Conservation (phyloP, 2,113 vertebrate species). For the Hippocampus abdominalis region DNA sequence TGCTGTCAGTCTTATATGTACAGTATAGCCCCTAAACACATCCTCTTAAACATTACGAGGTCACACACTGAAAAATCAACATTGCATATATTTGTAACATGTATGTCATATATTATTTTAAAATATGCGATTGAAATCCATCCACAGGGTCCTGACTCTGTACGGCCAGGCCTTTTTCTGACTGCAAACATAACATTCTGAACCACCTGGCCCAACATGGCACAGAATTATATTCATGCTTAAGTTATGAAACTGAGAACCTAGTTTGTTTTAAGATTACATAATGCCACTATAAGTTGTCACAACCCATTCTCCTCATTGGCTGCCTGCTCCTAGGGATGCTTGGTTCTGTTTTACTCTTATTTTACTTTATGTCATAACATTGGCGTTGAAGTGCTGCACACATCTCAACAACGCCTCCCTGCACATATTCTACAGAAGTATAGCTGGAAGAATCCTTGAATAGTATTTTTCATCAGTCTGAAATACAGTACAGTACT, state of each 20-base stretch:
- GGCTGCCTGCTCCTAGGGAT: slow-evolving; percentile 46
- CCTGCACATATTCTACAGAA: background rate
- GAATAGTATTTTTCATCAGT: background rate
- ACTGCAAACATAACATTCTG: slow-evolving; percentile 7
- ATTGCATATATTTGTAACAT: background rate
- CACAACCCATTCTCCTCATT: slow-evolving; percentile 50
- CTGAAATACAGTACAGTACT: background rate
- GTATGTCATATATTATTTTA: too few relatives aligned
- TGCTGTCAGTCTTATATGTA: slow-evolving; percentile 22
- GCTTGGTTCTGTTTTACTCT: slow-evolving; percentile 51
- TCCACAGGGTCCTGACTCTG: too few relatives aligned
- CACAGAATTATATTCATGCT: slow-evolving; percentile 15
- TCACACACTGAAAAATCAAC: slow-evolving; percentile 10
- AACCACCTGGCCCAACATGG: slow-evolving; percentile 21
- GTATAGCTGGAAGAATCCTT: background rate
- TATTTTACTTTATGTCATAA: slow-evolving; percentile 55
- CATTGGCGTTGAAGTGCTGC: slow-evolving; percentile 35
- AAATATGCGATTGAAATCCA: too few relatives aligned
- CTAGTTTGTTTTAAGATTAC: slow-evolving; percentile 48
- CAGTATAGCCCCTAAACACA: slow-evolving; percentile 26
- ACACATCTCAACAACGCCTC: slow-evolving; percentile 20
- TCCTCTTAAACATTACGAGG: slow-evolving; percentile 4
- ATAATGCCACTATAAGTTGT: slow-evolving; percentile 56
- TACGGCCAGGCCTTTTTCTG: background rate
- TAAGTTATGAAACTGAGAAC: slow-evolving; percentile 28